Conservation (phyloP, 2,888 invertebrate species). For the Drosophila limbata region DNA sequence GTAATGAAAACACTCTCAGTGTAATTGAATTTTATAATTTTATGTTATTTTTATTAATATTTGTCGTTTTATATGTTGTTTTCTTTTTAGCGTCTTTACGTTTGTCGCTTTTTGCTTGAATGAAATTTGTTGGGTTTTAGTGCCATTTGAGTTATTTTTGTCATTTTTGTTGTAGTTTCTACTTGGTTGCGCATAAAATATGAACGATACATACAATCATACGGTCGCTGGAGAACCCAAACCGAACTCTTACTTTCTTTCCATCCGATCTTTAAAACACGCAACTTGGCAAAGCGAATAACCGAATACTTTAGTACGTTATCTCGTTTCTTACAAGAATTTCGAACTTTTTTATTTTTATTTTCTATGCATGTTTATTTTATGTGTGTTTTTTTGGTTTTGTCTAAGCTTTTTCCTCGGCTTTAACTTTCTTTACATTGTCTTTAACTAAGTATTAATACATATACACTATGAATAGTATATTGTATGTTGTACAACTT, state of each 20-base stretch:
- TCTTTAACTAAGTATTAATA: slow-evolving; percentile 59
- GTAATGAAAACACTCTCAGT: not conserved
- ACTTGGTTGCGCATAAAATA: slow-evolving; percentile 50
- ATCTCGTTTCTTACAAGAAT: slow-evolving; percentile 39
- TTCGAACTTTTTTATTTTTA: slow-evolving; percentile 28
- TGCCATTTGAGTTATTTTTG: slow-evolving; percentile 37
- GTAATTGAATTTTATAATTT: slow-evolving; percentile 61
- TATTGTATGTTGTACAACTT: slow-evolving; percentile 63
- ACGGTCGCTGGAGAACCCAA: slow-evolving; percentile 31
- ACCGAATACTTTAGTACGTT: slow-evolving; percentile 34
- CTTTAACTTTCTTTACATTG: slow-evolving; percentile 63
- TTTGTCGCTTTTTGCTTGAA: slow-evolving; percentile 59
- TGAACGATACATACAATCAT: slow-evolving; percentile 32
- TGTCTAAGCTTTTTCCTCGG: slow-evolving; percentile 26
- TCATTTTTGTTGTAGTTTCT: slow-evolving; percentile 30
- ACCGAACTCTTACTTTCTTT: slow-evolving; percentile 5
- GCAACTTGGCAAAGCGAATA: slow-evolving; percentile 29
- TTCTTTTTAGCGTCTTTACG: slow-evolving; percentile 57
- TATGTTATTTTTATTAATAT: slow-evolving; percentile 71
- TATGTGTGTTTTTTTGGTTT: slow-evolving; percentile 16
- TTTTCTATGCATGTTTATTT: slow-evolving; percentile 4
- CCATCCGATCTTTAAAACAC: slow-evolving; percentile 19
- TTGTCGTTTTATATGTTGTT: slow-evolving; percentile 60
- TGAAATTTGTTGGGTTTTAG: slow-evolving; percentile 56
- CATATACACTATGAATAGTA: slow-evolving; percentile 41